Percentiles rank a stretch among this genome's conserved stretches.
phyloP scores from a whole-genome alignment of 2,888 invertebrate genomes.

The Parnassius mnemosyne region DNA sequence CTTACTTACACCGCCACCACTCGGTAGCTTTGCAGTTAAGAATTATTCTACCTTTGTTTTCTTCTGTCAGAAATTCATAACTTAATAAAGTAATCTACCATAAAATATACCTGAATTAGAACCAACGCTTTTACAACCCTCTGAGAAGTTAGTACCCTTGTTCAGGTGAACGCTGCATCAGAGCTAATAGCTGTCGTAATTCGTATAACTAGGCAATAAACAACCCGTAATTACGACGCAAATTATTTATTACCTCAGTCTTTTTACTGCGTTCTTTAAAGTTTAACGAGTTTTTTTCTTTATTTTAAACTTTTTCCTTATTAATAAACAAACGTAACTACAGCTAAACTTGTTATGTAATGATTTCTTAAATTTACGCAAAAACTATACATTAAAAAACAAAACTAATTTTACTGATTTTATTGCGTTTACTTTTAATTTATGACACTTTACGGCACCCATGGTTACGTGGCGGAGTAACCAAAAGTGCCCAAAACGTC shows the following conservation, averaged over 20 bases:
- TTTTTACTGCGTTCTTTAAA: conserved; percentile 10
- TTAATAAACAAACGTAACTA: too few species aligned
- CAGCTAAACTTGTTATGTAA: too few species aligned
- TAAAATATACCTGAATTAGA: not conserved
- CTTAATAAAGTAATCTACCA: not conserved
- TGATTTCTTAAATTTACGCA: too few species aligned
- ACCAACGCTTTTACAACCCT: not conserved
- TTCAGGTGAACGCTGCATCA: conserved; percentile 2
- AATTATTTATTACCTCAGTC: conserved; percentile 13
- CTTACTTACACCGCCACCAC: not conserved
- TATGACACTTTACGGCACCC: too few species aligned
- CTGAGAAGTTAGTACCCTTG: not conserved
- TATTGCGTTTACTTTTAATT: too few species aligned
- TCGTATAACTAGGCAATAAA: conserved; percentile 12
- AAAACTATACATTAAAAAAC: too few species aligned
- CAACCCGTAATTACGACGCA: conserved; percentile 14
- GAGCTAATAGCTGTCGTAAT: conserved; percentile 9
- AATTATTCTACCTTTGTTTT: not conserved
- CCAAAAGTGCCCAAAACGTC: too few species aligned
- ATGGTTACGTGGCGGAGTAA: too few species aligned
- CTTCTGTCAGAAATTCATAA: not conserved
- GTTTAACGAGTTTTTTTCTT: not conserved
- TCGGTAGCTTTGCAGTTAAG: not conserved
- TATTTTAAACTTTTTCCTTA: not conserved
- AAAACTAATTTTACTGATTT: too few species aligned